Evolutionary conservation across 2,888 invertebrate genomes (phyloP), one percentile per base, ranked within the genome.

Genomic region (Rambutsinella grinnellia): DNA sequence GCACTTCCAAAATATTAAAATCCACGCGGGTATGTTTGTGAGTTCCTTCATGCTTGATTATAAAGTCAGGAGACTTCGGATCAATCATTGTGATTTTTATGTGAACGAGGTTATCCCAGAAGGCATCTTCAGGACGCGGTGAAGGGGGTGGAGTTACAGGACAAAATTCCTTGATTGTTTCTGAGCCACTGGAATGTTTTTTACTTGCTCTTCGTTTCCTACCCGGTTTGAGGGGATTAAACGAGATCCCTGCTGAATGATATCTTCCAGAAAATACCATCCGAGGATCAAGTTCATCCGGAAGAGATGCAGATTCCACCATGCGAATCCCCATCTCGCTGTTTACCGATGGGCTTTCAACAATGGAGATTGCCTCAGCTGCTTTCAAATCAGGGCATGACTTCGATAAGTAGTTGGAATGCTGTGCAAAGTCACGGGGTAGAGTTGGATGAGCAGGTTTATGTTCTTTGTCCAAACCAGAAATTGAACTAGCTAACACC

Each of bases 1-100:
- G 93, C 79, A 97, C 89, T 86, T 97, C 95, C 83, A 98, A 88
- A 84, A 95, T 93, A 86, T 96, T 97, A 87, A 97, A 97, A 85
- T 97, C 95, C 23, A 97, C 91, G 65, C 91, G 89, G 81, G 92
- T 90, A 51, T 90, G 90, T n/a, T 91, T 88, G 87, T 91, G 87
- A 13, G 86, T 87, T 86, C 90, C 90, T 81, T 92, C 89, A 85
- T 91, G 92, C 65, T 90, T 89, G 2, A 90, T 89, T 17, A 87
- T 86, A 85, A 92, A 93, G 84, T 90, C 89, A 27, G 93, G 92
- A 66, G 91, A 91, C 15, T 87, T 87, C 13, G 91, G 90, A 86
- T 92, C 91, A 1, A 93, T 89, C 19, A 93, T 87, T 71, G 91
- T 79, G 0, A 91, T 82, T 90, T 92, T 85, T 89, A 93, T 86